These are phyloP conservation scores for Canis aureus DNA, from an alignment of 2,113 vertebrate species.

Conservation along the genomic window DNA sequence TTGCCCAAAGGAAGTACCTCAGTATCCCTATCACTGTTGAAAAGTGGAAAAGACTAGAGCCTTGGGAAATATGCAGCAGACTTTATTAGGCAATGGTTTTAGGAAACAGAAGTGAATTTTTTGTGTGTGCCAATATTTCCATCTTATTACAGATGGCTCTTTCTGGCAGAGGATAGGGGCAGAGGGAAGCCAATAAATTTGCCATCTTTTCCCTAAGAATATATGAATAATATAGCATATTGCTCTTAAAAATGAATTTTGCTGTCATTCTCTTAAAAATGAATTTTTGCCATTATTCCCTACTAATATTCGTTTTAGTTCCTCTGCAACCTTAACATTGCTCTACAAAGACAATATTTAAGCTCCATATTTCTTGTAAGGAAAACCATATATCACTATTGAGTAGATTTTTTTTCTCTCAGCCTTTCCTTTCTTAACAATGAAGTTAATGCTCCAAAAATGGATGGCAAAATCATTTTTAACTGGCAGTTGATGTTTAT, in stretches of 20 bases:
- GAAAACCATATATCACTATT: not conserved
- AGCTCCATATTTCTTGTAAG: not conserved
- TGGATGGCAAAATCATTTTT: constrained; percentile 51
- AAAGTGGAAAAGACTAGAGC: not conserved
- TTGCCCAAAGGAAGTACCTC: not conserved
- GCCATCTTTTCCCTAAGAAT: constrained; percentile 46
- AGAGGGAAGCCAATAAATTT: constrained; percentile 53
- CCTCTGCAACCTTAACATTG: not conserved
- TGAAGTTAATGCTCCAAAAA: constrained; percentile 5
- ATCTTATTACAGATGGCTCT: constrained; percentile 57
- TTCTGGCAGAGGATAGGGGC: constrained; percentile 45
- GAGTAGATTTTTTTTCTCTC: not conserved
- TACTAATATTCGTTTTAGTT: constrained; percentile 5
- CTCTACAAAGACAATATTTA: not conserved
- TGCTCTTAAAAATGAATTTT: constrained; percentile 51
- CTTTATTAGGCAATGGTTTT: constrained; percentile 38
- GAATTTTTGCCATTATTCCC: not conserved
- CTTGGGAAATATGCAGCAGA: not conserved
- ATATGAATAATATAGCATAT: constrained; percentile 44
- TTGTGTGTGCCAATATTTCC: constrained; percentile 26
- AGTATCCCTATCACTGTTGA: not conserved
- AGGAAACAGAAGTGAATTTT: constrained; percentile 27
- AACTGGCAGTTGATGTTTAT: not conserved
- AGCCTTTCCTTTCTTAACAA: not conserved
- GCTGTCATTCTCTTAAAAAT: not conserved